Percentiles rank a stretch among this genome's conserved stretches.
These are phyloP conservation scores for Macrosoma leucophasiata DNA, from an alignment of 2,888 invertebrate genomes.

Conservation along the genomic window DNA sequence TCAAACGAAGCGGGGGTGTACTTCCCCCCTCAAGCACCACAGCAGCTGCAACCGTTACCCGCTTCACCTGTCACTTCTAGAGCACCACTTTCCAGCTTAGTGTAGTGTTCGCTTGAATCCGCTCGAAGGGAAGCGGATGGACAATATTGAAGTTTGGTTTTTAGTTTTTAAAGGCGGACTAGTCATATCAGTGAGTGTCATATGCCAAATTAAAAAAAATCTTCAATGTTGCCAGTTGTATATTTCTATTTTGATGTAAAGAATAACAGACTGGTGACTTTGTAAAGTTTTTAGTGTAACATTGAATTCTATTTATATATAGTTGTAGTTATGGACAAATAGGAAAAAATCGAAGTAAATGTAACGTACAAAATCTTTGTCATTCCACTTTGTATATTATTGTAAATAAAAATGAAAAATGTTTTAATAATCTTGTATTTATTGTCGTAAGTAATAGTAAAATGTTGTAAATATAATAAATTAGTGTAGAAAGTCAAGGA, in stretches of 20 bases:
- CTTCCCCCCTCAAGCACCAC: slow-evolving; percentile 60
- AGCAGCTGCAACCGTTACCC: slow-evolving; percentile 69
- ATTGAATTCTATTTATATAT: no score
- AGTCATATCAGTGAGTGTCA: slow-evolving; percentile 32
- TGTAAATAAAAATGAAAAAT: slow-evolving; percentile 60
- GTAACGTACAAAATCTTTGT: slow-evolving; percentile 68
- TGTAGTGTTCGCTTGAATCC: slow-evolving; percentile 70
- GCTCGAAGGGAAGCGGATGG: slow-evolving; percentile 41
- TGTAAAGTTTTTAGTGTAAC: slow-evolving; percentile 11
- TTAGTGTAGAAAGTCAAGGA: slow-evolving; percentile 38
- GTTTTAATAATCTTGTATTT: slow-evolving; percentile 53
- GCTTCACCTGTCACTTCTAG: slow-evolving; percentile 79
- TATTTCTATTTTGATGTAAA: no score
- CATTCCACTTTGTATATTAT: slow-evolving; percentile 59
- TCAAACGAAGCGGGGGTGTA: slow-evolving; percentile 65
- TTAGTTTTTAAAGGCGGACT: slow-evolving; percentile 32
- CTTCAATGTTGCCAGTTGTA: slow-evolving; percentile 11
- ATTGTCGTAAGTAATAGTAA: slow-evolving; percentile 45
- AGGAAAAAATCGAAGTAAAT: slow-evolving; percentile 29
- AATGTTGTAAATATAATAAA: slow-evolving; percentile 53
- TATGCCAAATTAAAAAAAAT: slow-evolving; percentile 29
- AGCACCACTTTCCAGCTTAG: slow-evolving; percentile 80
- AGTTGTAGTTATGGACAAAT: no score
- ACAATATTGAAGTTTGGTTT: slow-evolving; percentile 30
- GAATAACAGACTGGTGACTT: no score